Base-by-base conservation (phyloP, 2,888 invertebrate species). In the Cephus pulcher region DNA sequence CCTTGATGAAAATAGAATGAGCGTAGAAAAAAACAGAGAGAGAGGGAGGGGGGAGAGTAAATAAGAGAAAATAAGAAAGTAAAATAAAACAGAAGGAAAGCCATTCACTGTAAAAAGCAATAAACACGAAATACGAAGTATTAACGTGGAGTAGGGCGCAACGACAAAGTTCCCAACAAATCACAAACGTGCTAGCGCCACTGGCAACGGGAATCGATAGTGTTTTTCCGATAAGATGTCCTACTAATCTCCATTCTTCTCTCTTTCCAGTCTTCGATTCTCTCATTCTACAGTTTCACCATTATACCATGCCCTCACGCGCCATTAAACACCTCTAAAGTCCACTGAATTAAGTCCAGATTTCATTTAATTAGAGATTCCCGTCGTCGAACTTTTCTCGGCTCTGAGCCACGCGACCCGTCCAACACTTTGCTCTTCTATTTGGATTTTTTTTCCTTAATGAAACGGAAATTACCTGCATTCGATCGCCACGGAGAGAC, bases 381-480 rank as follows among this genome's bases (percentile, higher is more conserved):
- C 71, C 71, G 12, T 23, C 71, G 32, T 15, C 32, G 71, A 34
- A 71, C 33, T 71, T 71, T 30, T 71, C 71, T 71, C 32, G 15
- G 12, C 71, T 32, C 75, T 78, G 77, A 76, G 75, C 76, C 80
- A 78, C 81, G 85, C 83, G 83, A 81, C 84, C 80, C 83, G 85
- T 82, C 84, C 82, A 83, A 82, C 84, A 82, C 85, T 87, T 85
- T 86, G 85, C 86, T 56, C 56, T 56, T 23, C 56, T 23, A 56
- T 56, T 9, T 85, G 87, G 84, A 87, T 86, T 83, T 83, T 71
- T 12, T 30, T 30, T 30, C 81, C 82, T 79, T 78, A 80, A 76
- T 82, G 78, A 87, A 89, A 87, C 89, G 89, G 88, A 89, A 88
- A 89, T 89, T 89, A 88, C 89, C 86, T 85, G 85, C 82, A 85